Evolutionary conservation across 2,888 invertebrate genomes (phyloP).

Genomic region (Dasypogon diadema): DNA sequence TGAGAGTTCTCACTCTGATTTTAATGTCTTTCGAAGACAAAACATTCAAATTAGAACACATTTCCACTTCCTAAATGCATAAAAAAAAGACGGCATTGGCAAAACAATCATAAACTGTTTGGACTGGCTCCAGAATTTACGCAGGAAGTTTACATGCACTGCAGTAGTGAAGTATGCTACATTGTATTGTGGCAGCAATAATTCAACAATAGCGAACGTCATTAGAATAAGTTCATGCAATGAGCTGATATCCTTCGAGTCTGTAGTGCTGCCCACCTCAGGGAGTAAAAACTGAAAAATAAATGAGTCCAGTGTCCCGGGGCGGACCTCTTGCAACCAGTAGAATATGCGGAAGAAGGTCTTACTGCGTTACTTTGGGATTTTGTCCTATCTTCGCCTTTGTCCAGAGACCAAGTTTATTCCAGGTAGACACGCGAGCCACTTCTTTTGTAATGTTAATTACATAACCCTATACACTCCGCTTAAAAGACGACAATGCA

Average conservation of each 20-base stretch:
- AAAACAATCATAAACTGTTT: conserved; percentile 28
- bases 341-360: conserved; percentile 24
- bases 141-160: conserved; percentile 33
- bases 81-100: conserved; percentile 18
- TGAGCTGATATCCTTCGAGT: conserved; percentile 6
- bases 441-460: conserved; percentile 55
- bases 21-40: too few species aligned
- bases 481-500: conserved; percentile 50
- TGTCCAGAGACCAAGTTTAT: conserved; percentile 52
- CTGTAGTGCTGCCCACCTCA: not conserved
- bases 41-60: too few species aligned
- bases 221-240: conserved; percentile 9
- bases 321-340: conserved; percentile 51
- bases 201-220: conserved; percentile 1
- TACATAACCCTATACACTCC: conserved; percentile 43
- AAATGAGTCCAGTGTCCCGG: conserved; percentile 52
- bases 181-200: conserved; percentile 10
- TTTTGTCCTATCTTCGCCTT: conserved; percentile 54
- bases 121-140: conserved; percentile 42
- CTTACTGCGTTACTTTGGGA: conserved; percentile 3
- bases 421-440: conserved; percentile 52
- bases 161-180: conserved; percentile 37
- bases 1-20: too few species aligned
- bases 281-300: conserved; percentile 50
- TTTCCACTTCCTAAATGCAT: conserved; percentile 44